A percentile compares a stretch with the other conserved stretches of the same genome.
Evolutionary conservation across 2,888 invertebrate species (phyloP).

Genomic region (Noctua fimbriata): DNA sequence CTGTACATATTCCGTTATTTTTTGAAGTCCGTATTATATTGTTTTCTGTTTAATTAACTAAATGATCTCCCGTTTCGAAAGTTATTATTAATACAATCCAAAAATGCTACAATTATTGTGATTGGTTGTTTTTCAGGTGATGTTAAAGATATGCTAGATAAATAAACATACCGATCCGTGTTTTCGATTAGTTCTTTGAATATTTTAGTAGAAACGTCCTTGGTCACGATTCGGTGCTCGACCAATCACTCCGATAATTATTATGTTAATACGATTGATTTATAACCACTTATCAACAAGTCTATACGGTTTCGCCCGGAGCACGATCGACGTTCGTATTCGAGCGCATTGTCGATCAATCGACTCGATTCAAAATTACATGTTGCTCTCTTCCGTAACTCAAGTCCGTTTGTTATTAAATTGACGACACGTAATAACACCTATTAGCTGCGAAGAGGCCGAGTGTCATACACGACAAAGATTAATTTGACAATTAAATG

Average conservation of each 20-base stretch:
- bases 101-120: background rate
- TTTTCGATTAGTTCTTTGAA: conserved; percentile 53
- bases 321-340: conserved; percentile 72
- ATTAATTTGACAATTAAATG: conserved; percentile 76
- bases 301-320: conserved; percentile 75
- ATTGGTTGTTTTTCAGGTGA: background rate
- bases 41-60: conserved; percentile 57
- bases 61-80: conserved; percentile 20
- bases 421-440: conserved; percentile 83
- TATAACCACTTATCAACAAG: conserved; percentile 78
- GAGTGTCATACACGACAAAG: conserved; percentile 73
- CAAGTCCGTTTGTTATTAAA: conserved; percentile 79
- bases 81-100: background rate
- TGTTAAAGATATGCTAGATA: background rate
- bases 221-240: conserved; percentile 62
- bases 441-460: conserved; percentile 75
- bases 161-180: background rate
- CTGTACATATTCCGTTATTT: conserved; percentile 69
- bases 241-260: conserved; percentile 71
- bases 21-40: conserved; percentile 54
- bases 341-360: conserved; percentile 79
- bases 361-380: conserved; percentile 81
- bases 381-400: conserved; percentile 80
- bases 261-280: conserved; percentile 76
- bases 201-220: conserved; percentile 63